phyloP scores from a whole-genome alignment of 2,888 invertebrate genomes.

The Ganaspis brasiliensis region DNA sequence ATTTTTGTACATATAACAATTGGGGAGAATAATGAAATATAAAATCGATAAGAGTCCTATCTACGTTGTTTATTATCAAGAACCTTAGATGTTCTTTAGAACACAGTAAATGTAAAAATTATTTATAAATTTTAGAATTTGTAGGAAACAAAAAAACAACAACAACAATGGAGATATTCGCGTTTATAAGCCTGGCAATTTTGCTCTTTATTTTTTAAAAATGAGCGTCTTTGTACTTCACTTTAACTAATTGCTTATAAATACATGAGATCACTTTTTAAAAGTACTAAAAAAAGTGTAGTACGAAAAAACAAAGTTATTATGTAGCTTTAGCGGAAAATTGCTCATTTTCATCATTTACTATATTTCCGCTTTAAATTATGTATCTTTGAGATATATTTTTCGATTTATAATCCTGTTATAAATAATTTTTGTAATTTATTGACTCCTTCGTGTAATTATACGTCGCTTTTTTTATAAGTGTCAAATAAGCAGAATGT shows the following conservation, averaged over 20 bases:
- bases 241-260: constrained; percentile 6
- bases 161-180: background rate
- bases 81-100: constrained; percentile 30
- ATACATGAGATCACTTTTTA: constrained; percentile 7
- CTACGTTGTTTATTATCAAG: constrained; percentile 27
- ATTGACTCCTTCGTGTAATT: constrained; percentile 23
- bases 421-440: constrained; percentile 18
- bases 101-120: constrained; percentile 18
- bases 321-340: constrained; percentile 16
- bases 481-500: constrained; percentile 14
- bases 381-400: constrained; percentile 29
- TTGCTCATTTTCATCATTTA: constrained; percentile 24
- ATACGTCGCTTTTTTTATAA: constrained; percentile 29
- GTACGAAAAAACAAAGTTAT: background rate
- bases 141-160: constrained; percentile 22
- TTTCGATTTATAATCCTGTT: constrained; percentile 14
- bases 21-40: constrained; percentile 67
- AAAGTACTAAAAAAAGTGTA: background rate
- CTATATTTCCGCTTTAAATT: constrained; percentile 7
- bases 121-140: constrained; percentile 25
- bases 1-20: constrained; percentile 77
- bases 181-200: background rate
- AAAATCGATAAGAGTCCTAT: constrained; percentile 37
- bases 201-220: constrained; percentile 11
- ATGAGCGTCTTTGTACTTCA: constrained; percentile 13